Evolutionary conservation across 2,113 vertebrate species (phyloP), one percentile per base, ranked within the genome.

Genomic region (Cricetomys ansorgei): DNA sequence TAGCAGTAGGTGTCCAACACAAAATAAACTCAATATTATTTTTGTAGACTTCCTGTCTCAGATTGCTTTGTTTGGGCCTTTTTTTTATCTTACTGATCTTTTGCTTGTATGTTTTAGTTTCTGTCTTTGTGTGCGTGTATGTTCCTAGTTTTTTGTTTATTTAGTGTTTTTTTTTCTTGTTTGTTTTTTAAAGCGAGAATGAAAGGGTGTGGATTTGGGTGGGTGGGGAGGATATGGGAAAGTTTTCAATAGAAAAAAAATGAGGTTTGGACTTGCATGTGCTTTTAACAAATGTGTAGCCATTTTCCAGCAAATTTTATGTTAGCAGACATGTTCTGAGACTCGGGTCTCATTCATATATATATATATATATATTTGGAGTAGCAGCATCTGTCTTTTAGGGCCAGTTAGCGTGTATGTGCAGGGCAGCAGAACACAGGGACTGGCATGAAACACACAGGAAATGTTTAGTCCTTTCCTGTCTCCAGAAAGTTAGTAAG

Each of bases 281-380:
- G 43, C 43, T 57, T 92, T 92, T 62, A 95, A 50, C 76, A 95
- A 19, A 92, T 17, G 2, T 72, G 34, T 88, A 88, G 29, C 57
- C 57, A 50, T 69, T 88, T 70, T n/a, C 2, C 62, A 79, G n/a
- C 77, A 75, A 94, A 84, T 92, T 92, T 37, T 91, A 45, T 86
- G 8, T 96, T 40, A 69, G 27, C 70, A 93, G 19, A 73, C 62
- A 57, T 87, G 37, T 83, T 86, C 64, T 48, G 92, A 91, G 83
- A 69, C 27, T 83, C 40, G 70, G 19, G 6, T 96, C 25, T 94
- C 84, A 65, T 57, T 57, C 94, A 65, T 89, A 62, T 88, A 4
- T 79, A 43, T 70, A 65, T 57, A 57, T 95, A 65, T 89, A 62
- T 88, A 4, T 79, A 43, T 70, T 55, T 17, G 16, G 2, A 77